A percentile compares a stretch with the other conserved stretches of the same genome.
Conservation (phyloP, 2,797 vertebrate genomes). For the Luscinia megarhynchos region DNA sequence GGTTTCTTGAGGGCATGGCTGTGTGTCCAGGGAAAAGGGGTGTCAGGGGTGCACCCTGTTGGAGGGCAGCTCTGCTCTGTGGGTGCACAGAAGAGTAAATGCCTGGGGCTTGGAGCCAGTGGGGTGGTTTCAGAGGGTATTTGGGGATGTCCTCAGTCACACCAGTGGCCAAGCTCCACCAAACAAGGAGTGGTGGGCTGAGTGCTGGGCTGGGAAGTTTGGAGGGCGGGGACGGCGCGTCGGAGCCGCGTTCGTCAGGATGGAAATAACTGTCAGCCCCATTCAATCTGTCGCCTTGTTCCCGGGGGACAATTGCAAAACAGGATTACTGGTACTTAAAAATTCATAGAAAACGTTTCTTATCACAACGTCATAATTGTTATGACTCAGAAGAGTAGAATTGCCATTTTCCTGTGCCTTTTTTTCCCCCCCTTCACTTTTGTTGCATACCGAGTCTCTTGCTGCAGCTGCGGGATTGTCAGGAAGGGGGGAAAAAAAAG, state of each 20-base stretch:
- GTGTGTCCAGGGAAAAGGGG: neutral
- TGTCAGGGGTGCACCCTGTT: rapidly evolving
- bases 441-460: conserved; percentile 60
- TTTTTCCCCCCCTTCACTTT: conserved; percentile 35
- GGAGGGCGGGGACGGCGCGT: conserved; percentile 13
- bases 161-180: neutral
- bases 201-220: conserved; percentile 36
- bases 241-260: conserved; percentile 25
- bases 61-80: neutral
- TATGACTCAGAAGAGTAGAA: conserved; percentile 81
- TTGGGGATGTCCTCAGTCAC: neutral
- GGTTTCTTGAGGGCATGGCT: neutral
- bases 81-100: rapidly evolving
- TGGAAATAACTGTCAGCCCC: conserved; percentile 70
- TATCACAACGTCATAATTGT: conserved; percentile 79
- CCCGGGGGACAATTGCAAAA: conserved; percentile 65
- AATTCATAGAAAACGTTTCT: conserved; percentile 80
- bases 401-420: conserved; percentile 75
- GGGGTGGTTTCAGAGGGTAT: neutral
- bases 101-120: neutral
- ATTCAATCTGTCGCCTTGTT: conserved; percentile 62
- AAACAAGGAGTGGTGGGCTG: conserved; percentile 1
- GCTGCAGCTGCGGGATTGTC: conserved; percentile 73
- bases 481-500: neutral
- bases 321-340: conserved; percentile 78